These are phyloP conservation scores for Aurelia coerulea DNA, from an alignment of 30 jellyfish, hydroid and myxozoan species.

Conservation along the genomic window DNA sequence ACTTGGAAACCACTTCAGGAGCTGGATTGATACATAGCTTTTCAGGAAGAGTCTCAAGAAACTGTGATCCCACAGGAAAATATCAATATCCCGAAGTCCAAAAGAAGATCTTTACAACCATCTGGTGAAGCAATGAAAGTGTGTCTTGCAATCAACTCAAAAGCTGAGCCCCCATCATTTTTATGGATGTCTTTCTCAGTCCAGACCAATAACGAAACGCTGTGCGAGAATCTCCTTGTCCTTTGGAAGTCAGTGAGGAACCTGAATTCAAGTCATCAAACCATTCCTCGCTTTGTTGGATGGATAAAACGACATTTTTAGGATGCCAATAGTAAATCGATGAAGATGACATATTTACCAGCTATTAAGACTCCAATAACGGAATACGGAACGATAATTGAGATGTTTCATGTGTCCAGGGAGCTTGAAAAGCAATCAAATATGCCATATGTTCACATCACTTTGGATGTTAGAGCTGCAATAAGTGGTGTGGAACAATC, in stretches of 20 bases:
- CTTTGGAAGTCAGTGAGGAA: constrained; percentile 29
- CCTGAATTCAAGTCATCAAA: constrained; percentile 28
- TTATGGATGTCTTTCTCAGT: constrained; percentile 19
- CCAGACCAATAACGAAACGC: neutral
- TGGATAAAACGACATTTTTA: constrained; percentile 22
- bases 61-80: neutral
- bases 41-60: too few relatives aligned
- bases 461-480: constrained; percentile 53
- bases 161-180: constrained; percentile 33
- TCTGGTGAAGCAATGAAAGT: neutral
- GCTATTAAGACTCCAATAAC: constrained; percentile 36
- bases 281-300: constrained; percentile 45
- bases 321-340: neutral
- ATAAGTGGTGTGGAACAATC: constrained; percentile 49
- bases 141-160: constrained; percentile 1
- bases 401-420: constrained; percentile 29
- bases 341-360: constrained; percentile 40
- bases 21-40: constrained; percentile 4
- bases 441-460: constrained; percentile 29
- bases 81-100: constrained; percentile 18
- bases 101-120: constrained; percentile 14
- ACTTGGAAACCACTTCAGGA: neutral
- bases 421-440: constrained; percentile 36
- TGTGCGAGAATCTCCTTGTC: neutral
- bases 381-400: constrained; percentile 39